Evolutionary conservation across 2,888 invertebrate genomes (phyloP), one percentile per base, ranked within the genome.

Genomic region (Pycnomerus fuliginosus): DNA sequence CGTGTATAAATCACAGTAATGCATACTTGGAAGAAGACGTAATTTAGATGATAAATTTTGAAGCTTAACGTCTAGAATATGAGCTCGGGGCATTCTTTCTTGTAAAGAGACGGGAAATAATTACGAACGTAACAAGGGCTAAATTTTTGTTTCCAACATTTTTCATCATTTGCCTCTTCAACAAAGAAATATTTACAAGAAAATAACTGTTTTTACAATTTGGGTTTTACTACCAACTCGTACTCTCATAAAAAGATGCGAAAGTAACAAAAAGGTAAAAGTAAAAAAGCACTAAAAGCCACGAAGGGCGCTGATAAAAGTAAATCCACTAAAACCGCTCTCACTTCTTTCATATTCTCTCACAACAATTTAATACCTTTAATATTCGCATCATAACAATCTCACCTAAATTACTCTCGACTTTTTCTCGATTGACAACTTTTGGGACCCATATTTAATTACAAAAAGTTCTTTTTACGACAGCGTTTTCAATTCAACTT

Each of bases 1-100:
- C 55, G 48, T 45, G 39, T 44, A 60, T 58, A 61, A 60, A 61
- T 61, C 60, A 60, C 52, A 46, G 55, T 58, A 61, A 61, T 60
- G 56, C 59, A 52, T 56, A 60, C 56, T 56, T 56, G 55, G 54
- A 58, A 58, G 58, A 55, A 54, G 46, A 48, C 43, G 56, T 53
- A 55, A 56, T 58, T 56, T 55, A 55, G 46, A 57, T 60, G 61
- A 59, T 59, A 58, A 59, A 57, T 61, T 50, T 41, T 16, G 13
- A 41, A 44, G 50, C 48, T 50, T 50, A 50, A 37, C 50, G 37
- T 50, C 44, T 44, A 41, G 44, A 50, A 48, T 44, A 50, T 50
- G 48, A 50, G 50, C 50, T 42, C 42, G 38, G 39, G 42, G 27
- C 32, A 48, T 50, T 48, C 40, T 50, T 50, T 47, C 42, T 30